These are phyloP conservation scores for Protobothrops flavoviridis DNA, from an alignment of 2,113 vertebrate species.

Conservation along the genomic window DNA sequence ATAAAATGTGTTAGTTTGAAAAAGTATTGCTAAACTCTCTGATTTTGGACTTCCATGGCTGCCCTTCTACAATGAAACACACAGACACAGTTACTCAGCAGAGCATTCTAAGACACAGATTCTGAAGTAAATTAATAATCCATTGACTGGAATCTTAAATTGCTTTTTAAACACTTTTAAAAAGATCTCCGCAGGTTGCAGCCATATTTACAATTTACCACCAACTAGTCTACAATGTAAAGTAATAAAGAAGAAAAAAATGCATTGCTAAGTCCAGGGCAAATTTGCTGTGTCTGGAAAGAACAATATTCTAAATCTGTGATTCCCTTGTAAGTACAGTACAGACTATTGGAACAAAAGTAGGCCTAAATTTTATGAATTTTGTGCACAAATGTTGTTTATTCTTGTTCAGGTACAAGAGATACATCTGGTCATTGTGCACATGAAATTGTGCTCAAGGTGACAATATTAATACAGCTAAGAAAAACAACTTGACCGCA, in stretches of 20 bases:
- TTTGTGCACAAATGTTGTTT: neutral
- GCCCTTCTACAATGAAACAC: neutral
- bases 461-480: neutral
- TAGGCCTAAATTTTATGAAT: neutral
- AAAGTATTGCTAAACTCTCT: neutral
- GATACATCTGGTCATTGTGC: neutral
- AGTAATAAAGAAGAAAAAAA: conserved; percentile 24
- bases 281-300: conserved; percentile 33
- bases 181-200: conserved; percentile 47
- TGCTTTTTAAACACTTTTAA: conserved; percentile 42
- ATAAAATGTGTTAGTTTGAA: neutral
- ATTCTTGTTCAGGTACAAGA: neutral
- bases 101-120: conserved; percentile 26
- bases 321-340: neutral
- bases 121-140: conserved; percentile 42
- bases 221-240: conserved; percentile 11
- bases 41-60: neutral
- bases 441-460: neutral
- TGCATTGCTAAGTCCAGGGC: conserved; percentile 12
- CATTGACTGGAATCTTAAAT: conserved; percentile 33
- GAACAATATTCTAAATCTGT: conserved; percentile 28
- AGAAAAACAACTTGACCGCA: neutral
- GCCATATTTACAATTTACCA: conserved; percentile 43
- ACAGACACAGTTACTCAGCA: neutral
- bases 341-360: neutral